A percentile compares a stretch with the other conserved stretches of the same genome.
Conservation (phyloP, 1,140 invertebrate species). For the Eupeodes corollae region DNA sequence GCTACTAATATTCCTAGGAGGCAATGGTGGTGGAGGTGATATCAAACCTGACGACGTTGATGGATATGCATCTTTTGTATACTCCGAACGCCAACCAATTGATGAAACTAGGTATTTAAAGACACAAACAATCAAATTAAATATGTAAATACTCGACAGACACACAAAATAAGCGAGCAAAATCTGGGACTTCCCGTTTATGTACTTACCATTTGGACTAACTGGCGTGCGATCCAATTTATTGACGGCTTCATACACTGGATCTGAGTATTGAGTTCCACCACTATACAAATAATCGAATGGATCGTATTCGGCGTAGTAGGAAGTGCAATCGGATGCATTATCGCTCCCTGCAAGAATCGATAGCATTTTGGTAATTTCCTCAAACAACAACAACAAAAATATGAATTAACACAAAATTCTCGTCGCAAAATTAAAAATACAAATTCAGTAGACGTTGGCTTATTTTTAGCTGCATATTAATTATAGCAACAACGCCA, state of each 20-base stretch:
- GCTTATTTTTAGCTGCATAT: too few species aligned
- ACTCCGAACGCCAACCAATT: slow-evolving; percentile 42
- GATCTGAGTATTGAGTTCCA: slow-evolving; percentile 62
- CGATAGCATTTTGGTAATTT: slow-evolving; percentile 21
- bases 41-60: slow-evolving; percentile 8
- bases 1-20: slow-evolving; percentile 42
- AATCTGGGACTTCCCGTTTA: too few species aligned
- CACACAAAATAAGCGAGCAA: neutral
- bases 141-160: neutral
- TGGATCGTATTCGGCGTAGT: slow-evolving; percentile 77
- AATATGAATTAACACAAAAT: too few species aligned
- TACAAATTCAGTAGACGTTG: too few species aligned
- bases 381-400: too few species aligned
- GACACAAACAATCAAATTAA: neutral
- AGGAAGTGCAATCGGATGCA: slow-evolving; percentile 42
- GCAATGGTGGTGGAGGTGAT: slow-evolving; percentile 38
- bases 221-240: slow-evolving; percentile 50
- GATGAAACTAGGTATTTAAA: slow-evolving; percentile 36
- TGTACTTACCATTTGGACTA: slow-evolving; percentile 43
- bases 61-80: slow-evolving; percentile 5
- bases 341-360: slow-evolving; percentile 33
- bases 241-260: slow-evolving; percentile 62
- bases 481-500: too few species aligned
- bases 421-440: too few species aligned
- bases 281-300: slow-evolving; percentile 73